Conservation (phyloP, 2,797 vertebrate species). For the Gymnopithys bicolor region DNA sequence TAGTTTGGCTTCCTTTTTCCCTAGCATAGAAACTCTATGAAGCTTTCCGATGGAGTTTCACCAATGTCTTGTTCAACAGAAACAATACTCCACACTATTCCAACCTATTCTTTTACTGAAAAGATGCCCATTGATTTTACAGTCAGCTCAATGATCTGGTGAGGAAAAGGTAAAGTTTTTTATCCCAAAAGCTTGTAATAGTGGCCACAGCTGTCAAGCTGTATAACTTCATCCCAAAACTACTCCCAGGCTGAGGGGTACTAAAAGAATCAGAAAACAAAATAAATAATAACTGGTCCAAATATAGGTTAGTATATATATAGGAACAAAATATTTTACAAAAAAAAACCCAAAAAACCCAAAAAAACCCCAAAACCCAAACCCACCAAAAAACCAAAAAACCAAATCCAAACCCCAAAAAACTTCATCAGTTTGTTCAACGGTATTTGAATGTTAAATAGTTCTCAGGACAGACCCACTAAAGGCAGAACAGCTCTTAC, state of each 20-base stretch:
- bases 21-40: accelerated
- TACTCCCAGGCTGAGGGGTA: neutral
- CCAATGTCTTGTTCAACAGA: neutral
- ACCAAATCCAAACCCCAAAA: too few species aligned
- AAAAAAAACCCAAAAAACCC: neutral
- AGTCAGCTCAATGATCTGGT: neutral
- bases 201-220: neutral
- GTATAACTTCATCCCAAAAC: neutral
- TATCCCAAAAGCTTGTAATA: neutral
- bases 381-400: too few species aligned
- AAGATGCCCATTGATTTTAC: neutral
- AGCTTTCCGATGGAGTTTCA: neutral
- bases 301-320: neutral
- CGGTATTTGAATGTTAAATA: neutral
- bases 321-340: neutral
- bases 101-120: neutral
- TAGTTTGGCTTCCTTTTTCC: neutral
- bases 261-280: neutral
- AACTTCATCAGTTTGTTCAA: too few species aligned
- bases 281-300: neutral
- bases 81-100: neutral
- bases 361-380: too few species aligned
- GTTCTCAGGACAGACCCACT: neutral
- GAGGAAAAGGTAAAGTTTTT: neutral
- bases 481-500: neutral